A percentile compares a stretch with the other conserved stretches of the same genome.
Conservation (phyloP, 2,797 vertebrate species). For the Aeoliscus strigatus region DNA sequence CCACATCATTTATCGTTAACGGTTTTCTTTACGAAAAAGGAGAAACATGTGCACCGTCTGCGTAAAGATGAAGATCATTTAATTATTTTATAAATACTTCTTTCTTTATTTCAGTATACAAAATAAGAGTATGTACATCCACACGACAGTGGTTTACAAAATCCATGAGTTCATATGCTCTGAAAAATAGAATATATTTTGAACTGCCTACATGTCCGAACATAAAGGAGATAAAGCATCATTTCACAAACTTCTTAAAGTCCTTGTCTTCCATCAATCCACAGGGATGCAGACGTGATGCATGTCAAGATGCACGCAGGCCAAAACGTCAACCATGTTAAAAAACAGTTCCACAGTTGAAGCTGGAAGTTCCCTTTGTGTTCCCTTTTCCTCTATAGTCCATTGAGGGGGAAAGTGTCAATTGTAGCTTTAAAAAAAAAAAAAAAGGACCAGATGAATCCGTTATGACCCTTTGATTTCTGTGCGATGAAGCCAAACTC, state of each 20-base stretch:
- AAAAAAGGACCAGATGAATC: slow-evolving; percentile 52
- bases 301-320: slow-evolving; percentile 50
- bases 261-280: slow-evolving; percentile 57
- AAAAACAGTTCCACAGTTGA: slow-evolving; percentile 51
- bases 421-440: slow-evolving; percentile 43
- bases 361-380: slow-evolving; percentile 72
- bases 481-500: slow-evolving; percentile 47
- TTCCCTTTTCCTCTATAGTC: slow-evolving; percentile 54
- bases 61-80: slow-evolving; percentile 65
- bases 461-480: slow-evolving; percentile 49
- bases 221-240: slow-evolving; percentile 62
- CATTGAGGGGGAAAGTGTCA: slow-evolving; percentile 28
- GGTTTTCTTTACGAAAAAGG: slow-evolving; percentile 4
- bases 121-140: slow-evolving; percentile 94
- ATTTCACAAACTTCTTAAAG: slow-evolving; percentile 45
- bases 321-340: slow-evolving; percentile 56
- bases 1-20: not conserved
- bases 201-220: slow-evolving; percentile 56
- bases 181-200: slow-evolving; percentile 65
- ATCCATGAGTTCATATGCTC: slow-evolving; percentile 67
- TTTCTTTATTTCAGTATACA: slow-evolving; percentile 88
- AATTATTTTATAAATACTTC: slow-evolving; percentile 96
- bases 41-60: slow-evolving; percentile 13
- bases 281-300: slow-evolving; percentile 59
- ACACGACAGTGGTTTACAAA: slow-evolving; percentile 87